A percentile compares a stretch with the other conserved stretches of the same genome.
Evolutionary conservation across 2,888 invertebrate species (phyloP).

Genomic region (Kuschelorhynchus macadamiae): DNA sequence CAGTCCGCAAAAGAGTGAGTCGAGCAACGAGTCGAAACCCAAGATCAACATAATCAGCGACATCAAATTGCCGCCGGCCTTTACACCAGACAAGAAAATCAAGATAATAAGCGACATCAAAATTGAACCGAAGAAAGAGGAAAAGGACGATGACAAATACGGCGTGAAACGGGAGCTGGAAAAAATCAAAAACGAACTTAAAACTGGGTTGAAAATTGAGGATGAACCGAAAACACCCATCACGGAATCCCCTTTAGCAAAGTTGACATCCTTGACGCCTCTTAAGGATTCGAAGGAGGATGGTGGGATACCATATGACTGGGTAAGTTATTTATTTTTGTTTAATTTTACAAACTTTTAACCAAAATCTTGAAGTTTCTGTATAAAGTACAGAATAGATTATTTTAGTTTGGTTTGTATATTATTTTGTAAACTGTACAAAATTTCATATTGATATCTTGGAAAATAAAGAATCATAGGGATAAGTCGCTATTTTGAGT

Average conservation of each 20-base stretch:
- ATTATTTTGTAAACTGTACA: no score
- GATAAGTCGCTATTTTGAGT: no score
- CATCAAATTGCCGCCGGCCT: slow-evolving; percentile 64
- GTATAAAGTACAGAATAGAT: no score
- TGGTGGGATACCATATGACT: slow-evolving; percentile 89
- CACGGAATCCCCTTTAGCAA: slow-evolving; percentile 69
- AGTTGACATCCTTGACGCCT: slow-evolving; percentile 70
- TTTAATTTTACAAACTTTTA: no score
- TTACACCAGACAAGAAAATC: slow-evolving; percentile 63
- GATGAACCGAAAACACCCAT: slow-evolving; percentile 56
- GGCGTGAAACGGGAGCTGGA: slow-evolving; percentile 71
- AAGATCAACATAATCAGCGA: slow-evolving; percentile 69
- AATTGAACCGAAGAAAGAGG: slow-evolving; percentile 66
- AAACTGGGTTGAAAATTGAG: slow-evolving; percentile 55
- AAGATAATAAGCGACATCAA: slow-evolving; percentile 67
- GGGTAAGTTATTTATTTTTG: slow-evolving; percentile 76
- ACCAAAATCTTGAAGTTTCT: no score
- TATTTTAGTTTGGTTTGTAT: no score
- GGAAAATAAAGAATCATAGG: no score
- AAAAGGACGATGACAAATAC: slow-evolving; percentile 71
- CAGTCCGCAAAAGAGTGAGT: slow-evolving; percentile 61
- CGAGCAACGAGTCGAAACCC: slow-evolving; percentile 64
- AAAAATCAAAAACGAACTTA: slow-evolving; percentile 65
- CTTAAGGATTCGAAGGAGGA: slow-evolving; percentile 74
- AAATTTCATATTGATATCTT: no score